Base-by-base conservation (phyloP, 2,113 vertebrate species). In the Leucosticte australis region DNA sequence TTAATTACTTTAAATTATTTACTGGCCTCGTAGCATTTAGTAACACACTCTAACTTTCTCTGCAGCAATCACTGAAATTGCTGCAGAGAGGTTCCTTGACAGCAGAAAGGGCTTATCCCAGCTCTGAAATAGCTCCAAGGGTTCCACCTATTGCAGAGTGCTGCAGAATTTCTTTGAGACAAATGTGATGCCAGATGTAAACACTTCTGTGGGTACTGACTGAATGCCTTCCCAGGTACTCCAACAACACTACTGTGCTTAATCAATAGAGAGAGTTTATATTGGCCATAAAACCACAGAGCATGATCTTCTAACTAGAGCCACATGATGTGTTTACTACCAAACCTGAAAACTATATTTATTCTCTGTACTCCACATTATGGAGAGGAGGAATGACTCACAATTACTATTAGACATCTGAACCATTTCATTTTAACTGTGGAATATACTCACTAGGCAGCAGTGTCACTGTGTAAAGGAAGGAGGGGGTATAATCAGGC, bases 241-340 rank as follows among this genome's bases (percentile, higher is more conserved):
- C 78, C 86, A 42, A 62, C 89, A 62, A 76, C 92, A 82, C 37
- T 59, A 11, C 42, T 79, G 22, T 69, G 35, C 82, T 96, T 96
- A 92, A 94, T 94, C 85, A 90, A 83, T 69, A 74, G 24, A 92
- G 65, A 88, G 35, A 95, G 91, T 90, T 96, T 87, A 94, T 68
- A 44, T 63, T 75, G 31, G 70, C 62, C 81, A 68, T 95, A 83
- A 75, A 94, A 94, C 78, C 76, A 83, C 85, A 62, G 82, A 85
- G 75, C 74, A 49, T n/a, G 35, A 14, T 73, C 64, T 94, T 91
- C 89, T 69, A 91, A 82, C 46, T 82, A 91, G 64, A 94, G 75
- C 88, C 67, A 52, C 44, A 55, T 53, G 20, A 44, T 71, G 28
- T 27, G 69, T 92, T 73, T 93, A 60, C 46, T 47, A 89, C 76